Base-by-base conservation (phyloP, 2,113 vertebrate genomes). In the Microtus richardsoni region DNA sequence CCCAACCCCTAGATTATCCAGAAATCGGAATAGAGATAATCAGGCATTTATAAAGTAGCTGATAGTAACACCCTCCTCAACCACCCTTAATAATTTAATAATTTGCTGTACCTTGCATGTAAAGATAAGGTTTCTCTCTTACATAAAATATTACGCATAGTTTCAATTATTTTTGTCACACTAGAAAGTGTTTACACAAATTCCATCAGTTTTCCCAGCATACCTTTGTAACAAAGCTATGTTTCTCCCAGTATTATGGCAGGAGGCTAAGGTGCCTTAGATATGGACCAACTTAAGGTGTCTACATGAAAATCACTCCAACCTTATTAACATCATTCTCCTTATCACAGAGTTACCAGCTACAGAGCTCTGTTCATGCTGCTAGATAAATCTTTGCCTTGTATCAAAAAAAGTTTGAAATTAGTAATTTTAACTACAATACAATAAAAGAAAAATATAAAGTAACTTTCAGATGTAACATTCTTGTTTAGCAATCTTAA, bases 151-250 rank as follows among this genome's bases (percentile, higher is more conserved):
- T 30, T 88, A 0, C 16, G 28, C 54, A 52, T 94, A 88, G 21
- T 83, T 96, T 95, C 78, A 73, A 83, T 79, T 83, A 60, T 78
- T 94, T 88, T 93, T 95, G 39, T 96, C 62, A 95, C 17, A 77
- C 11, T 73, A 26, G 24, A 93, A 82, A 84, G 21, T 91, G 6
- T 95, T 92, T 95, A 33, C 47, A 39, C 47, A 90, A n/a, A 95
- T 92, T 88, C 74, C 33, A 91, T 92, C 89, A 91, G 47, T 78
- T 93, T 95, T 36, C 22, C 89, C n/a, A 91, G 68, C 36, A 64
- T 90, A 26, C 41, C 70, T 68, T 88, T 87, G 22, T 92, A 88
- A 91, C 17, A 92, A 78, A 94, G 22, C 26, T 92, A 36, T 5
- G 58, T 2, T 89, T 97, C 75, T 90, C 44, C 74, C 70, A 73